These are phyloP conservation scores for Hyles vespertilio DNA, from an alignment of 1,140 invertebrate species.

Conservation along the genomic window DNA sequence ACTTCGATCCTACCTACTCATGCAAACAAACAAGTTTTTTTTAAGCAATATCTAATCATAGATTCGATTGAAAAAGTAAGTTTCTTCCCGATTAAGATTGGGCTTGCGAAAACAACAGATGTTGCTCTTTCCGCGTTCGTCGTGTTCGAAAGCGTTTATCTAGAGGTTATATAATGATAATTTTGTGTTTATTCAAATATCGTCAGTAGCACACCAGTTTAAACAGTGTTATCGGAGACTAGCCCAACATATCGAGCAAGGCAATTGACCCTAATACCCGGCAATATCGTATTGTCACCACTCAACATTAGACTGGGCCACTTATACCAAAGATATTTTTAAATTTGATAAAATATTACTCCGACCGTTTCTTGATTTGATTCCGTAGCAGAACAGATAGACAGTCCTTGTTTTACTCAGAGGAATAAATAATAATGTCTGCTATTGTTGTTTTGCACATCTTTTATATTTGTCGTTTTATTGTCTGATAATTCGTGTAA, in stretches of 20 bases:
- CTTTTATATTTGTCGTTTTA: no score
- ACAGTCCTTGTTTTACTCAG: no score
- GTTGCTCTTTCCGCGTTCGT: no score
- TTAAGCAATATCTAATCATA: not conserved
- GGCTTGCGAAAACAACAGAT: no score
- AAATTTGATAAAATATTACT: not conserved
- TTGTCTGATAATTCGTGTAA: no score
- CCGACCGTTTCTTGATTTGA: no score
- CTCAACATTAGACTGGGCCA: slow-evolving; percentile 23
- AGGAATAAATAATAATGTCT: no score
- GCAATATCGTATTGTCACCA: slow-evolving; percentile 47
- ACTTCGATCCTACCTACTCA: slow-evolving; percentile 13
- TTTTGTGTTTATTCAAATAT: slow-evolving; percentile 18
- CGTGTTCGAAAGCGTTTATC: no score
- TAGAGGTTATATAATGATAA: slow-evolving; percentile 21
- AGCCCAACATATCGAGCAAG: slow-evolving; percentile 38
- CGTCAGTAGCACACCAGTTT: slow-evolving; percentile 30
- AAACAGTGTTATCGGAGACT: slow-evolving; percentile 51
- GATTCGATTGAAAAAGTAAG: no score
- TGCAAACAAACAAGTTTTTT: slow-evolving; percentile 13
- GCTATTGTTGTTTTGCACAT: no score
- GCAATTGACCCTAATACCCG: slow-evolving; percentile 59
- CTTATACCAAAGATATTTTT: not conserved
- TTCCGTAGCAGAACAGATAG: no score
- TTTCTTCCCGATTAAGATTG: no score